Conservation (phyloP, 2,113 vertebrate genomes). For the Notothenia coriiceps region DNA sequence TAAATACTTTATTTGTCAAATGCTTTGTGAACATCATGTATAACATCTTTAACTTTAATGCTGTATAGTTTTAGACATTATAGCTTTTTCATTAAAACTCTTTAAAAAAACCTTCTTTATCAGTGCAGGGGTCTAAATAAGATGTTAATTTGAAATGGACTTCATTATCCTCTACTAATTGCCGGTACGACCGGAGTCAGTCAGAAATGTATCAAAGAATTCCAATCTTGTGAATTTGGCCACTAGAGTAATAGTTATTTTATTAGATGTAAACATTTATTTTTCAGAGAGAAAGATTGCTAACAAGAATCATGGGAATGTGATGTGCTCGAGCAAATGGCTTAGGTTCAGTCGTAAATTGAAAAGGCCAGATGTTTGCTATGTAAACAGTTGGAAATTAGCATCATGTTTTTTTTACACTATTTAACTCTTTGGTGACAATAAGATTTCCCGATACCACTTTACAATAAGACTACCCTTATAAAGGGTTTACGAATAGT, state of each 20-base stretch:
- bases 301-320: not conserved
- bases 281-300: not conserved
- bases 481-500: no score
- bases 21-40: not conserved
- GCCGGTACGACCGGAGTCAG: not conserved
- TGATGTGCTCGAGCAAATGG: not conserved
- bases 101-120: no score
- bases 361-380: not conserved
- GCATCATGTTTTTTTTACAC: no score
- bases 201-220: not conserved
- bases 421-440: no score
- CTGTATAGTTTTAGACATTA: not conserved
- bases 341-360: not conserved
- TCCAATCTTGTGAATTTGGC: not conserved
- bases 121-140: no score
- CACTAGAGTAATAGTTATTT: not conserved
- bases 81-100: no score
- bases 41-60: not conserved
- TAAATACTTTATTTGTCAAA: not conserved
- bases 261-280: not conserved
- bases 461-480: no score
- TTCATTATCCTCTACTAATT: no score
- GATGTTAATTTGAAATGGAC: no score
- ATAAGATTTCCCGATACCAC: no score
- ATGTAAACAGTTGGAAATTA: conserved; percentile 7